A percentile compares a stretch with the other conserved stretches of the same genome.
phyloP scores from a whole-genome alignment of 2,113 vertebrate genomes.

The Nothocercus julius region DNA sequence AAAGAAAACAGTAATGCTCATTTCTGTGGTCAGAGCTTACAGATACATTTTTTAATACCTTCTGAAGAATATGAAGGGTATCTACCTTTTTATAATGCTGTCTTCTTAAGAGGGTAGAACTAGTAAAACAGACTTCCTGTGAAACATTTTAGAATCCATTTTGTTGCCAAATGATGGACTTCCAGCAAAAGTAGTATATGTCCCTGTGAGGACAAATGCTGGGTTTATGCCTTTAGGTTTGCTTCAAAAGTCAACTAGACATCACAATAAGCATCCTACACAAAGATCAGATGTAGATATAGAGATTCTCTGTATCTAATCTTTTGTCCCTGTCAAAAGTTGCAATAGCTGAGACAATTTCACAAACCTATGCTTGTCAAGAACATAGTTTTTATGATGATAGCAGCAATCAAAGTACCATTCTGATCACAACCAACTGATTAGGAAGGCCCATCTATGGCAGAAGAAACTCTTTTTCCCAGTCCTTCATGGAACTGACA shows the following conservation, averaged over 20 bases:
- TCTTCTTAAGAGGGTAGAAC: not conserved
- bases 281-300: not conserved
- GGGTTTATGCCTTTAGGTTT: not conserved
- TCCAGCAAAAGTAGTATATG: rapidly evolving
- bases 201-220: rapidly evolving
- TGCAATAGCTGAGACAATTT: not conserved
- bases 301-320: not conserved
- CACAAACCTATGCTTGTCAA: not conserved
- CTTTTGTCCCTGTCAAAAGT: not conserved
- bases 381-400: not conserved
- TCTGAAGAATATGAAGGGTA: not conserved
- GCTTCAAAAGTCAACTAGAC: not conserved
- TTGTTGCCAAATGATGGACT: not conserved
- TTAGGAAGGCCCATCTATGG: not conserved
- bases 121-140: not conserved
- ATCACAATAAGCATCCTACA: rapidly evolving
- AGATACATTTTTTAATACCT: not conserved
- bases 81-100: not conserved
- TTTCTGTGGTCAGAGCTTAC: not conserved
- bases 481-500: not conserved
- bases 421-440: not conserved
- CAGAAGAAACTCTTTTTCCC: too few relatives aligned
- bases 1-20: not conserved
- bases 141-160: not conserved
- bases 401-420: not conserved